A percentile compares a stretch with the other conserved stretches of the same genome.
phyloP scores from a whole-genome alignment of 1,140 invertebrate species.

The Thaumatotibia leucotreta region DNA sequence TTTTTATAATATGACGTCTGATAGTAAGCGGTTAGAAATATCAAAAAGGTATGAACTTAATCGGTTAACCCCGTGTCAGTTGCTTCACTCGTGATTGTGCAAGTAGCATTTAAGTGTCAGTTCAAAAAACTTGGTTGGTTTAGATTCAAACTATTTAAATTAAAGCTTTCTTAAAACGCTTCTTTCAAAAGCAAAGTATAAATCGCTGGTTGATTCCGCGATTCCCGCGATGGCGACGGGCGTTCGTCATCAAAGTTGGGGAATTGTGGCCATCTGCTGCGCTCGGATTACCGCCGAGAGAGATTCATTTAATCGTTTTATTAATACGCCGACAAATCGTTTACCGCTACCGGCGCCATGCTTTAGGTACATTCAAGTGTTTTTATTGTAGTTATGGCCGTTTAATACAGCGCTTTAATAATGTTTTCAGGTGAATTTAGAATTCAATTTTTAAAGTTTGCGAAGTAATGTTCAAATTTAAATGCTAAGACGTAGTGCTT shows the following conservation, averaged over 20 bases:
- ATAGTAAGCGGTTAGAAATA: no score
- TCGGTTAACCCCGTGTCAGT: no score
- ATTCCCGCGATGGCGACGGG: constrained; percentile 25
- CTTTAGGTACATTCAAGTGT: background rate
- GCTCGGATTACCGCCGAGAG: constrained; percentile 64
- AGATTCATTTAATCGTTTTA: constrained; percentile 75
- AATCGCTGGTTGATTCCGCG: constrained; percentile 61
- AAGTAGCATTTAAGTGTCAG: background rate
- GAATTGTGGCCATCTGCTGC: constrained; percentile 71
- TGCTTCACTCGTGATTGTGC: no score
- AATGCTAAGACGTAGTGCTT: no score
- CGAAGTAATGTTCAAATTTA: no score
- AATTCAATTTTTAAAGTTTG: background rate
- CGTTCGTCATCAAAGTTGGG: constrained; percentile 70
- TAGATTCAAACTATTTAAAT: constrained; percentile 10
- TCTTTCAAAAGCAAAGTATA: constrained; percentile 46
- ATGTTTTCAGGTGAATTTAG: background rate
- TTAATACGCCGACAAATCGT: constrained; percentile 74
- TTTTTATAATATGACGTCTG: no score
- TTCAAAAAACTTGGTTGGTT: background rate
- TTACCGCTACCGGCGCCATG: constrained; percentile 42
- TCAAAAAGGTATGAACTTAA: no score
- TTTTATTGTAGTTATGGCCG: background rate
- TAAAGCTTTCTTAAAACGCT: constrained; percentile 32
- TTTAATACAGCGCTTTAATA: background rate